Conservation (phyloP, 2,888 invertebrate genomes). For the Aleiodes alternator region DNA sequence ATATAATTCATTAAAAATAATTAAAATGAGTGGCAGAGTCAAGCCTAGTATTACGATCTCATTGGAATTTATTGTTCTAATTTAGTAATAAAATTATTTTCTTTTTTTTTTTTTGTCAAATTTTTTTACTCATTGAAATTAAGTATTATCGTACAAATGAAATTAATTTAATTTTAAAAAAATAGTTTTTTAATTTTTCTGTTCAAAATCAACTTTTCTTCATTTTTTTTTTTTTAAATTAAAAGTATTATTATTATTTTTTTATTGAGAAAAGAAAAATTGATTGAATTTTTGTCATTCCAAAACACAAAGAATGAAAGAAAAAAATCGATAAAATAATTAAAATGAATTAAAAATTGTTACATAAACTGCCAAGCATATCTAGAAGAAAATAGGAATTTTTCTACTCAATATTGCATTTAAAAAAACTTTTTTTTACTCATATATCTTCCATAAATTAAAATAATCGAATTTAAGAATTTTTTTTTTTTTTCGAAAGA, state of each 20-base stretch:
- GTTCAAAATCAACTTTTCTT: conserved; percentile 7
- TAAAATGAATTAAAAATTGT: background rate
- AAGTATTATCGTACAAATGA: conserved; percentile 30
- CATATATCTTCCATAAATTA: background rate
- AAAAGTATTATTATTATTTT: background rate
- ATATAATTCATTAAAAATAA: background rate
- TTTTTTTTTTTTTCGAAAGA: too few relatives aligned
- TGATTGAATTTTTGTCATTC: conserved; percentile 4
- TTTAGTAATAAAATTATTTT: conserved; percentile 50
- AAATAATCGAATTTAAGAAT: too few relatives aligned
- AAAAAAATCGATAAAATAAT: background rate
- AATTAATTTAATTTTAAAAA: background rate
- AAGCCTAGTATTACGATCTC: conserved; percentile 68
- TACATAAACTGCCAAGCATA: conserved; percentile 11
- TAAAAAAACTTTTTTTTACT: conserved; percentile 12
- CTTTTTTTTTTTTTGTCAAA: conserved; percentile 34
- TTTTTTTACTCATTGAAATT: background rate
- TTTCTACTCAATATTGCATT: conserved; percentile 23
- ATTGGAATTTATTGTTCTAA: conserved; percentile 53
- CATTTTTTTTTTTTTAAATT: conserved; percentile 16
- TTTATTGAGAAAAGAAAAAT: background rate
- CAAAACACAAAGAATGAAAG: background rate
- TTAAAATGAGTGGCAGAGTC: conserved; percentile 48
- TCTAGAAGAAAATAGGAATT: conserved; percentile 29
- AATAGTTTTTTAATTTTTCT: background rate